phyloP scores from a whole-genome alignment of 2,888 invertebrate species.

The Ditula angustiorana region DNA sequence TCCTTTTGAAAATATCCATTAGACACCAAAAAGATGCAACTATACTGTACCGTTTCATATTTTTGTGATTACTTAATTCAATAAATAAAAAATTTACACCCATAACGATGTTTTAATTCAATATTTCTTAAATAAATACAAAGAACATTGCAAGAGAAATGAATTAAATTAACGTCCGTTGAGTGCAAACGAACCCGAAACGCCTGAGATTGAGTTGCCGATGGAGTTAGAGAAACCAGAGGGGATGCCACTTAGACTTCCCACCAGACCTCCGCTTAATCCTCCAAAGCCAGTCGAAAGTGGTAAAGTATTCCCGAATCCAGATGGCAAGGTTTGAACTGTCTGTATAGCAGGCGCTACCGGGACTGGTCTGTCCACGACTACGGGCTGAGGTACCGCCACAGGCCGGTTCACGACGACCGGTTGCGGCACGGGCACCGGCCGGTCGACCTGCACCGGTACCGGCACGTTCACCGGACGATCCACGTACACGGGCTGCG shows the following conservation, averaged over 20 bases:
- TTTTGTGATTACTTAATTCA: background rate
- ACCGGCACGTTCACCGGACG: slow-evolving; percentile 86
- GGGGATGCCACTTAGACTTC: slow-evolving; percentile 41
- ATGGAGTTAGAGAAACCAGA: slow-evolving; percentile 40
- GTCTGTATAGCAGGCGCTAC: slow-evolving; percentile 48
- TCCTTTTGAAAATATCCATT: background rate
- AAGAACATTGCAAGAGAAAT: slow-evolving; percentile 1
- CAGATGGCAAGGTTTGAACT: slow-evolving; percentile 44
- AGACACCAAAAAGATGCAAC: background rate
- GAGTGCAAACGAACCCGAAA: slow-evolving; percentile 34
- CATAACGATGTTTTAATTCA: slow-evolving; percentile 38
- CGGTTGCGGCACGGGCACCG: slow-evolving; percentile 64
- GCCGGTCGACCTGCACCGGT: slow-evolving; percentile 85
- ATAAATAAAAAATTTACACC: slow-evolving; percentile 30
- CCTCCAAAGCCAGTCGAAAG: slow-evolving; percentile 22
- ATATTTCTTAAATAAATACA: slow-evolving; percentile 35
- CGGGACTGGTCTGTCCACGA: slow-evolving; percentile 62
- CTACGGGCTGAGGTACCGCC: slow-evolving; percentile 71
- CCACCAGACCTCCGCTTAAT: slow-evolving; percentile 31
- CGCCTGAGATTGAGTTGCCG: slow-evolving; percentile 33
- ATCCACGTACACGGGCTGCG: slow-evolving; percentile 84
- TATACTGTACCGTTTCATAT: background rate
- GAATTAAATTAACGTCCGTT: slow-evolving; percentile 32
- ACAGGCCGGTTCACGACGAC: slow-evolving; percentile 61
- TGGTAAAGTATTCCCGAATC: slow-evolving; percentile 42